Base-by-base conservation (phyloP, 2,113 vertebrate species). In the Podilymbus podiceps region DNA sequence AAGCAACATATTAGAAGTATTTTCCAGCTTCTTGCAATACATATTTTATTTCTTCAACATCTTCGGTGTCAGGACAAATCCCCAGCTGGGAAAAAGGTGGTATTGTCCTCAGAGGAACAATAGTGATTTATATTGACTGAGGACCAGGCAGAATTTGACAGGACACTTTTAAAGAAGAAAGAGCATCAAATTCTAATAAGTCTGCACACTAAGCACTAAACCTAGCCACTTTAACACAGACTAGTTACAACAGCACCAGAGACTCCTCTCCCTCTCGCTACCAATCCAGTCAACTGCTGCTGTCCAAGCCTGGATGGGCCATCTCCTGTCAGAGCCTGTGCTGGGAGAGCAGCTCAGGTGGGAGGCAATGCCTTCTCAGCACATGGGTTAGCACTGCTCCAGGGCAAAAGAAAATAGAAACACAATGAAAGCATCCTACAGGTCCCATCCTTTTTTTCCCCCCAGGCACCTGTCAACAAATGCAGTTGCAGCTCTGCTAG, bases 11-110 rank as follows among this genome's bases (percentile, higher is more conserved):
- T 95, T 47, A 86, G 67, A 83, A 88, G 35, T 13, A 52, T 86
- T 95, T 93, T 55, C 59, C 17, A n/a, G 30, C n/a, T 86, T 90
- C 85, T 90, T 83, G n/a, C 78, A 88, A 71, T 55, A 28, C 87
- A 59, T 94, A 67, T 77, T 85, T 81, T 71, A 75, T 90, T 96
- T 88, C 69, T 87, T 91, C 85, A 94, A 5, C 60, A 42, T 55
- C 47, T 88, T 93, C 49, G n/a, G 31, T 90, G 84, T 86, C 2
- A 83, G 49, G 66, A 56, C 14, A 93, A 86, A 80, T 72, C 17
- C 44, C 64, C 64, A 90, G 35, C 93, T 88, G 68, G 40, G 90
- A 59, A 80, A 88, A 20, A 35, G 55, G 33, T 8, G 17, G 23
- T 55, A 46, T 9, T 88, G 58, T 72, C 55, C 64, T 91, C 46